These are phyloP conservation scores for Pleuronectes platessa DNA, from an alignment of 2,113 vertebrate genomes.

Conservation along the genomic window DNA sequence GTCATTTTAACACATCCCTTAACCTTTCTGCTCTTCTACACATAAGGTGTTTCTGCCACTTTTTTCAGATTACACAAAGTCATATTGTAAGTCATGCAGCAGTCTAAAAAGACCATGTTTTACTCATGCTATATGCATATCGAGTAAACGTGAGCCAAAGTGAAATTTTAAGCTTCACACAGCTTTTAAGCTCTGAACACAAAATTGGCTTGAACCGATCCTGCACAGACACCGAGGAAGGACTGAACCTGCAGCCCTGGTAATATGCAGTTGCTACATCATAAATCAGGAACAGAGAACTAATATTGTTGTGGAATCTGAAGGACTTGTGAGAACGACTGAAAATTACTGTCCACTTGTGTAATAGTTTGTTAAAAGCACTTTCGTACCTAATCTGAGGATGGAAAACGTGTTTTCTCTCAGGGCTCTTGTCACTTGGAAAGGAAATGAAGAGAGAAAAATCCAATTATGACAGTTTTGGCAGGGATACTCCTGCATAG, in stretches of 20 bases:
- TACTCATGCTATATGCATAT: too few relatives aligned
- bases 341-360: constrained; percentile 30
- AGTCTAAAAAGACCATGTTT: too few relatives aligned
- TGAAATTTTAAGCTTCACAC: too few relatives aligned
- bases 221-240: neutral
- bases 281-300: neutral
- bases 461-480: constrained; percentile 55
- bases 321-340: neutral
- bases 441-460: constrained; percentile 49
- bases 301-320: neutral
- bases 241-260: neutral
- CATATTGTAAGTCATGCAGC: too few relatives aligned
- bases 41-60: too few relatives aligned
- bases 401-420: constrained; percentile 38
- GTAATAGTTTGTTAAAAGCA: constrained; percentile 34
- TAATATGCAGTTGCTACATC: neutral
- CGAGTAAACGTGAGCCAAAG: too few relatives aligned
- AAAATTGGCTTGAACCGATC: too few relatives aligned
- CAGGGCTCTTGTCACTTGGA: constrained; percentile 45
- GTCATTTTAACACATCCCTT: too few relatives aligned
- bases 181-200: too few relatives aligned
- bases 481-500: constrained; percentile 8
- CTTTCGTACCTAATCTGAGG: constrained; percentile 45
- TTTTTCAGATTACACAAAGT: too few relatives aligned
- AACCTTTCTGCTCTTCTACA: too few relatives aligned